A percentile compares a stretch with the other conserved stretches of the same genome.
Conservation (phyloP, 2,113 vertebrate species). For the Anoura caudifer region DNA sequence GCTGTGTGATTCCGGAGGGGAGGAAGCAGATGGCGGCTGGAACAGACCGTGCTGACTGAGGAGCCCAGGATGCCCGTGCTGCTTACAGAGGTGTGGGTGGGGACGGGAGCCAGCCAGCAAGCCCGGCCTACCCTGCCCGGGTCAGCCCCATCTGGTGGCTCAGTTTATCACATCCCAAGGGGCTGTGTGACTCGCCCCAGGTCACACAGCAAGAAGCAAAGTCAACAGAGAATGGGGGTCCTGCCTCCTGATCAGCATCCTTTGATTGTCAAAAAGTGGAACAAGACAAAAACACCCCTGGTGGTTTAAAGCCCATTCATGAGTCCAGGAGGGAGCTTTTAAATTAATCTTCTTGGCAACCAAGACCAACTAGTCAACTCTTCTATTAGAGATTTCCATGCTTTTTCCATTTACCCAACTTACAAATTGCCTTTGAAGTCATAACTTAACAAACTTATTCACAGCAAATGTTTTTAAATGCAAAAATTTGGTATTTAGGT, state of each 20-base stretch:
- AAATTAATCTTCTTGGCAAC: background rate
- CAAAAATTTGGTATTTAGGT: background rate
- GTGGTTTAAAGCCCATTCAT: background rate
- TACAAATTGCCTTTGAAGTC: slow-evolving; percentile 13
- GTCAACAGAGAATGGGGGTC: background rate
- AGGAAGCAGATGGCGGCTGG: background rate
- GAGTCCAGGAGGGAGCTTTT: background rate
- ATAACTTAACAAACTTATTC: background rate
- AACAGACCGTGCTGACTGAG: background rate
- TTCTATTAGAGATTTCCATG: background rate
- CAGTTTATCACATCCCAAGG: background rate
- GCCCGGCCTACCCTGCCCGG: accelerated
- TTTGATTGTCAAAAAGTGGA: background rate
- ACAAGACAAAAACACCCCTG: background rate
- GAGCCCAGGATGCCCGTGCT: accelerated
- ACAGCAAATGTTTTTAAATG: background rate
- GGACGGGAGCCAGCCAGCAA: background rate
- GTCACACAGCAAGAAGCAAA: background rate
- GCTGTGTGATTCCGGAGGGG: background rate
- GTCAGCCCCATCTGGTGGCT: too few relatives aligned
- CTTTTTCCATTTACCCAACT: slow-evolving; percentile 23
- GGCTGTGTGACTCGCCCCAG: background rate
- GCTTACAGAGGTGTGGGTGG: background rate
- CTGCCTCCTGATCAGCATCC: background rate
- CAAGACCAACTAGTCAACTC: background rate